Conservation (phyloP, 2,113 vertebrate genomes). For the pig (Sus scrofa) region T2T-Sscrofa CM000827.6:37052501-37053000, state of each 20-base stretch:
- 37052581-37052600: fast-evolving
- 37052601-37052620: neutral
- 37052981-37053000: neutral
- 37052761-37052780: fast-evolving
- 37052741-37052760: neutral
- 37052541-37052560: neutral
- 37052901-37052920: neutral
- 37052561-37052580: neutral
- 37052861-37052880: neutral
- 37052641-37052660: neutral
- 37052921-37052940: neutral
- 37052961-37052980: neutral
- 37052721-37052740: neutral
- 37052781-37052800: neutral
- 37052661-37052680: fast-evolving
- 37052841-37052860: neutral
- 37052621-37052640: neutral
- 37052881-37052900: neutral
- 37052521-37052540: fast-evolving
- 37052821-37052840: neutral
- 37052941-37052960: neutral
- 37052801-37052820: neutral
- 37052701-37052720: no score
- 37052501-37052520: neutral
- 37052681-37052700: fast-evolving